These are phyloP conservation scores for Cotesia vestalis DNA, from an alignment of 1,140 invertebrate genomes.

Conservation along the genomic window DNA sequence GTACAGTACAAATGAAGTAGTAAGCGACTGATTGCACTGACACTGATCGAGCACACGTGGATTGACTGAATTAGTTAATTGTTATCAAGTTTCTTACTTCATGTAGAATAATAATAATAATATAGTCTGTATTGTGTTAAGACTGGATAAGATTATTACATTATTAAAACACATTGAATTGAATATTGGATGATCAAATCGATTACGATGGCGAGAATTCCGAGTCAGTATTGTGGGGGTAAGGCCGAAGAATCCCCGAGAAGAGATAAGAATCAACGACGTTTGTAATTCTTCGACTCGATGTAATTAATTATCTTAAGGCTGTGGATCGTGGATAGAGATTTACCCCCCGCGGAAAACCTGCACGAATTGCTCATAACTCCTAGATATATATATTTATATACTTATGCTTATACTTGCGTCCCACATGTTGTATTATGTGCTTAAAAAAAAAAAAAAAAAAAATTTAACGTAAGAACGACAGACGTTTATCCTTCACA, in stretches of 20 bases:
- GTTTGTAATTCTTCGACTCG: conserved; percentile 48
- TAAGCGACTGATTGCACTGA: too few relatives aligned
- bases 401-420: not conserved
- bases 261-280: conserved; percentile 57
- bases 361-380: conserved; percentile 49
- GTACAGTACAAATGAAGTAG: too few relatives aligned
- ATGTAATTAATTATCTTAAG: conserved; percentile 59
- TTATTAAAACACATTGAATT: not conserved
- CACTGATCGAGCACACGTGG: too few relatives aligned
- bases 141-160: not conserved
- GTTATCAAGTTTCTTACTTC: too few relatives aligned
- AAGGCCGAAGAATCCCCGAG: conserved; percentile 30
- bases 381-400: conserved; percentile 45
- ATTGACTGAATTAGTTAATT: too few relatives aligned
- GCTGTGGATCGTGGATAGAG: conserved; percentile 41
- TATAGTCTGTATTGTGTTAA: too few relatives aligned
- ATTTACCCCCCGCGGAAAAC: conserved; percentile 56
- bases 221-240: conserved; percentile 10
- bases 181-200: too few relatives aligned
- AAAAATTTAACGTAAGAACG: not conserved
- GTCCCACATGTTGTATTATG: not conserved
- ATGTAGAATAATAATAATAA: too few relatives aligned
- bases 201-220: not conserved
- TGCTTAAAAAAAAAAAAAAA: conserved; percentile 3
- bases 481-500: not conserved